Conservation (phyloP, 2,113 vertebrate species). For the Cololabis saira region DNA sequence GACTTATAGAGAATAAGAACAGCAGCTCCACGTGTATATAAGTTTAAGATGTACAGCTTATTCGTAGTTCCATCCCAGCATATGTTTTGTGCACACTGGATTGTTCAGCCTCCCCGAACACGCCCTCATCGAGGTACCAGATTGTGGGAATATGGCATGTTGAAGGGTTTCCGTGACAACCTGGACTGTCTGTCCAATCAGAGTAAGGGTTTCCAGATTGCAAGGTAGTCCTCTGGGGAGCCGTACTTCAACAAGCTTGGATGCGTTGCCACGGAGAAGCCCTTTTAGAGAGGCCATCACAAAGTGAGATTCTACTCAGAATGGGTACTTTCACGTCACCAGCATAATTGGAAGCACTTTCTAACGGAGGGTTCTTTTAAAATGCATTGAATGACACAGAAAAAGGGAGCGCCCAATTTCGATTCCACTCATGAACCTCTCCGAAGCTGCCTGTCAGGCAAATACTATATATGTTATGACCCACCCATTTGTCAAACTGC, state of each 20-base stretch:
- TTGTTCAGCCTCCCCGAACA: constrained; percentile 59
- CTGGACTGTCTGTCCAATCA: constrained; percentile 68
- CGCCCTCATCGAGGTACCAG: constrained; percentile 50
- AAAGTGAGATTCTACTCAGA: constrained; percentile 72
- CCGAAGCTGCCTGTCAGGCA: constrained; percentile 67
- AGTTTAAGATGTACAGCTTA: constrained; percentile 20
- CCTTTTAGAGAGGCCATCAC: constrained; percentile 72
- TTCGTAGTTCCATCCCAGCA: constrained; percentile 45
- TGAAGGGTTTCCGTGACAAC: constrained; percentile 80
- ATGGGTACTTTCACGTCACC: constrained; percentile 75
- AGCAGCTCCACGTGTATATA: constrained; percentile 6
- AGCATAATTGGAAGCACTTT: constrained; percentile 79
- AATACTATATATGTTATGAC: constrained; percentile 66
- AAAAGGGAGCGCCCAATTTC: constrained; percentile 72
- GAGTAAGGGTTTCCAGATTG: constrained; percentile 68
- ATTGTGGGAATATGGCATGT: constrained; percentile 65
- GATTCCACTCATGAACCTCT: constrained; percentile 71
- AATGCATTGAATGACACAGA: constrained; percentile 72
- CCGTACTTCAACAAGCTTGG: constrained; percentile 67
- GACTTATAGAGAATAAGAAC: constrained; percentile 12
- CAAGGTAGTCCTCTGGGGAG: constrained; percentile 78
- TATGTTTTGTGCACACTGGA: constrained; percentile 19
- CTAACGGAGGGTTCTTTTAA: constrained; percentile 74
- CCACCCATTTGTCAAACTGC: constrained; percentile 74
- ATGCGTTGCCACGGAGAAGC: constrained; percentile 67